Base-by-base conservation (phyloP, 2,113 vertebrate genomes). In the Nycticorax nycticorax region DNA sequence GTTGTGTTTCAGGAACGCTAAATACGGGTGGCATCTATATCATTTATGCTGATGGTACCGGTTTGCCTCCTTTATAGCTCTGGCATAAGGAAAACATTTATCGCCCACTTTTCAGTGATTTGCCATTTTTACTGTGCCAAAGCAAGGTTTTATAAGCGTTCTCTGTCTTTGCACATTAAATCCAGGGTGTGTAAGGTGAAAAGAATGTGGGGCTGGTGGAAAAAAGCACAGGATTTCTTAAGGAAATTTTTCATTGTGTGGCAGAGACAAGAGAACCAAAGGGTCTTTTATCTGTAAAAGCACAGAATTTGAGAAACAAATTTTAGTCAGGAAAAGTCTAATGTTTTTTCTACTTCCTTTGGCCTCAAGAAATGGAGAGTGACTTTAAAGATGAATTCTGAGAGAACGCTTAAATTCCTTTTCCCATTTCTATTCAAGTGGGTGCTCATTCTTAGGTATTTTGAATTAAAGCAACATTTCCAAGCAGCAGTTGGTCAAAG, bases 301-400 rank as follows among this genome's bases (percentile, higher is more conserved):
- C 17, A 82, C 20, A 82, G 57, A 94, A 96, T 95, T 96, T 89
- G 93, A 96, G 81, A 94, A 97, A 57, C 89, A 95, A 97, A 96
- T 93, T 96, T 93, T 82, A 89, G 19, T 22, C 62, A 76, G 81
- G 69, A 79, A 79, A 96, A 72, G 53, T 47, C 62, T 89, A 56
- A 82, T 94, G 45, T 13, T 89, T 96, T 89, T 89, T 85, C 63
- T 83, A 63, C 82, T 95, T 96, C 90, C 90, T 96, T 86, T 96
- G 95, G 90, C 96, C 90, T 94, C n/a, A 67, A 88, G 88, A 95
- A 96, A 94, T 47, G 26, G 32, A 85, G 71, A 86, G 90, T 74
- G n/a, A 24, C 88, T 92, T 96, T 88, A 92, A 95, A 95, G 72
- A 85, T 83, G 1, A 95, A 89, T 80, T 93, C 82, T 86, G 88